phyloP scores from a whole-genome alignment of 2,797 vertebrate genomes.

The Leptoclinus maculatus region DNA sequence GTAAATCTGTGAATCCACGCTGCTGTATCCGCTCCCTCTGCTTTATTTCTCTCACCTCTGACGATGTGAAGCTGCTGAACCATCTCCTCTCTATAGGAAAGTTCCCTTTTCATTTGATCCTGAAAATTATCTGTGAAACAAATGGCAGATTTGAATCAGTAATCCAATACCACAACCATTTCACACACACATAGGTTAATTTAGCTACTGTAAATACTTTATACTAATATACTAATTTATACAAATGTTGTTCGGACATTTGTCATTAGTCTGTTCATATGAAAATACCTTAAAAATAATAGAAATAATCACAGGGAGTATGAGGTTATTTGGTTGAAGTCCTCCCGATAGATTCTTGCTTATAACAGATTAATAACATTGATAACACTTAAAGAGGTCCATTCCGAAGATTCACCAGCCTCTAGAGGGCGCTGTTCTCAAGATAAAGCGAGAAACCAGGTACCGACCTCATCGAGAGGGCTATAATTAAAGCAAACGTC shows the following conservation, averaged over 20 bases:
- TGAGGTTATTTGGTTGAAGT: not conserved
- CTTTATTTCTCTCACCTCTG: constrained; percentile 88
- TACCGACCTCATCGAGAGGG: not conserved
- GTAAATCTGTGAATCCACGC: not conserved
- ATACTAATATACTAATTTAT: not conserved
- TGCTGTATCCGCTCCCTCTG: constrained; percentile 31
- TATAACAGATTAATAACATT: not conserved
- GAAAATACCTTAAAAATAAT: not conserved
- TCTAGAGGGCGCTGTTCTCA: constrained; percentile 54
- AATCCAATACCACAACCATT: not conserved
- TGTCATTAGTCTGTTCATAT: not conserved
- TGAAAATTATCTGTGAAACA: constrained; percentile 95
- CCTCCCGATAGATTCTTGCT: not conserved
- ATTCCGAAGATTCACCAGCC: not conserved
- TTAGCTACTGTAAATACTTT: not conserved
- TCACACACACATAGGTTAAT: not conserved
- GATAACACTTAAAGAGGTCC: not conserved
- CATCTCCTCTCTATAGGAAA: constrained; percentile 98
- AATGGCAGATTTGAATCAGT: constrained; percentile 21
- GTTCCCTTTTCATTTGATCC: constrained; percentile 99
- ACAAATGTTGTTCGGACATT: not conserved
- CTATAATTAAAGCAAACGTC: not conserved
- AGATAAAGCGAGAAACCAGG: constrained; percentile 10
- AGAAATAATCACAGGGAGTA: not conserved
- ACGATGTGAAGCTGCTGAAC: constrained; percentile 98